Conservation (phyloP, 2,888 invertebrate genomes). For the Unio delphinus region DNA sequence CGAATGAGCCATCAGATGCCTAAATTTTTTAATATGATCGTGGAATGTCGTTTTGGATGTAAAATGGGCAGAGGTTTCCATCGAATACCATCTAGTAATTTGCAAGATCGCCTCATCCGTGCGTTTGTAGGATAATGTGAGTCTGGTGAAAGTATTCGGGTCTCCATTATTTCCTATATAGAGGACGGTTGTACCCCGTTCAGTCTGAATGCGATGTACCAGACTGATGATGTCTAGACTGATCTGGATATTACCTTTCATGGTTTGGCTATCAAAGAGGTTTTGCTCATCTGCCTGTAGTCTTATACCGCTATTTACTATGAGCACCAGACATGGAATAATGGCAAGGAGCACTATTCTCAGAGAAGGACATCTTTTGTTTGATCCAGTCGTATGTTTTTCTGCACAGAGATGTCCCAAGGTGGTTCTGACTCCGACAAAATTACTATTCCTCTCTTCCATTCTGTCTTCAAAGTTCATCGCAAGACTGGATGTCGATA, state of each 20-base stretch:
- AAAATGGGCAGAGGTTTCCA: conserved; percentile 8
- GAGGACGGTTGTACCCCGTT: conserved; percentile 51
- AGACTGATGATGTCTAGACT: conserved; percentile 47
- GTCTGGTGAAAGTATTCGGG: conserved; percentile 7
- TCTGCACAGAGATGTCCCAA: too few species aligned
- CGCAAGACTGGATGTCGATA: too few species aligned
- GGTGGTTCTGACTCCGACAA: too few species aligned
- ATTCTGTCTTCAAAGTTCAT: too few species aligned
- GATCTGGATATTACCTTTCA: conserved; percentile 24
- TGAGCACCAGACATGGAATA: conserved; percentile 7
- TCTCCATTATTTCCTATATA: conserved; percentile 45
- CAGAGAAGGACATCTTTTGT: conserved; percentile 2
- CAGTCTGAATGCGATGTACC: conserved; percentile 50
- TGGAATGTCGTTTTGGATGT: background rate
- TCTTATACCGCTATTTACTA: background rate
- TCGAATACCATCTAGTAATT: conserved; percentile 20
- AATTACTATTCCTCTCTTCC: too few species aligned
- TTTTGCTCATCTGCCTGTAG: background rate
- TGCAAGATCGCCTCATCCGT: conserved; percentile 24
- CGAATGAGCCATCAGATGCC: conserved; percentile 10
- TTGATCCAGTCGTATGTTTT: background rate
- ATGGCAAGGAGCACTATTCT: conserved; percentile 8
- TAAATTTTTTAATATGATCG: conserved; percentile 1
- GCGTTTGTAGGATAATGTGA: conserved; percentile 13
- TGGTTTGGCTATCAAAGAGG: background rate